Base-by-base conservation (phyloP, 2,113 vertebrate species). In the Zeus faber region DNA sequence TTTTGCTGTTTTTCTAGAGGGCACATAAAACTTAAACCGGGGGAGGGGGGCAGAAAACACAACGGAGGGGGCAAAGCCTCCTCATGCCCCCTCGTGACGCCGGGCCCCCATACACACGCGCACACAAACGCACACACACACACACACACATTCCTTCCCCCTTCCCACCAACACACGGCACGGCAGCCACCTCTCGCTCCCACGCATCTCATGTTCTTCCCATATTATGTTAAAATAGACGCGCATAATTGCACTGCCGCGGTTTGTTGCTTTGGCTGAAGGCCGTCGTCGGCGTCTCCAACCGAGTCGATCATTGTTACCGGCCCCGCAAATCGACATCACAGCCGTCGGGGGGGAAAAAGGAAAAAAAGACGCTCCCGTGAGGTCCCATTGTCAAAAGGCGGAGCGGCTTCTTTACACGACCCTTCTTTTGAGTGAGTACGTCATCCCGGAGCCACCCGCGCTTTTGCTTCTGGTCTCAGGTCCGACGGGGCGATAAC, bases 171-270 rank as follows among this genome's bases (percentile, higher is more conserved):
- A 50, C 11, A 25, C 27, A 50, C n/a, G n/a, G n/a, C 64, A 59
- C 39, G 23, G 16, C 23, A 55, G 62, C 67, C 77, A 68, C 64
- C 67, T 35, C 65, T 54, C n/a, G 54, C 78, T 85, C 85, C 80
- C 81, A 87, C 80, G 69, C 81, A 73, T 77, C 85, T 87, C 81
- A 72, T 80, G 71, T 87, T 87, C 80, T 68, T 59, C 64, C 54
- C 67, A 57, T 77, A 77, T 79, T 74, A 74, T 70, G 81, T 71
- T 77, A 27, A 71, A 77, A 70, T 55, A 67, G 74, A 77, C 75
- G 61, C 23, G 64, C 67, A 62, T 80, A 76, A 80, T 79, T 81
- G 65, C 50, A 14, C 62, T 76, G 75, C 69, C 61, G 21, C 18
- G 43, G 71, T 65, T 70, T 66, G 70, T 70, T 87, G 83, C 80